Evolutionary conservation across 2,888 invertebrate genomes (phyloP), one percentile per base, ranked within the genome.

Genomic region (Amblyjoppa fuscipennis): DNA sequence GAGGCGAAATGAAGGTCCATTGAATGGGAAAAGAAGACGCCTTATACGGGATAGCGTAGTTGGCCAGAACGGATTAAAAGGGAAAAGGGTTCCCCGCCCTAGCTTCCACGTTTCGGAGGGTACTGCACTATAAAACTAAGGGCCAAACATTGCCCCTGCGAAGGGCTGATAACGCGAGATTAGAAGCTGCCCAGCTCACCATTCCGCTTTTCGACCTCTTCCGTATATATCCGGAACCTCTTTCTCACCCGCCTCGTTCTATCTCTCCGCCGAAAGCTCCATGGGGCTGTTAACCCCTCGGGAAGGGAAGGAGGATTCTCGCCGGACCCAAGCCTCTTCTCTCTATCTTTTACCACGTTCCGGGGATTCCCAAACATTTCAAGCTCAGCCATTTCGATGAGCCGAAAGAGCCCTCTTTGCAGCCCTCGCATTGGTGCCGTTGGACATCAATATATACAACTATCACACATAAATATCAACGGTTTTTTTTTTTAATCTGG

Each of bases 121-220:
- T 45, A 31, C 34, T 41, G 51, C 70, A 25, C 38, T 79, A 82
- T 71, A 82, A 85, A 85, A 82, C 70, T 79, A 38, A 79, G 82
- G 75, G 75, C 78, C 75, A 66, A 85, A 85, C 79, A 80, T 31
- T 81, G 70, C 51, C 70, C 34, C 78, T 70, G 68, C 74, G 38
- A 45, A 59, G 64, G 64, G 73, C 79, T 87, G 86, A 88, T 87
- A 85, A 83, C 75, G 75, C 74, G 51, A 83, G 82, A 87, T 88
- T 87, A 85, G 77, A 84, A 85, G 76, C 84, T 81, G 53, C 53
- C 71, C 77, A 41, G 45, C 64, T 82, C 76, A 41, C 80, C 49
- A 83, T 80, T 83, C 64, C 74, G 73, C 84, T 59, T 76, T 78
- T 53, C 75, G 20, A 38, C 76, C 82, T 81, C 76, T 70, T 81